Base-by-base conservation (phyloP, 2,797 vertebrate species). In the Nasua narica region DNA sequence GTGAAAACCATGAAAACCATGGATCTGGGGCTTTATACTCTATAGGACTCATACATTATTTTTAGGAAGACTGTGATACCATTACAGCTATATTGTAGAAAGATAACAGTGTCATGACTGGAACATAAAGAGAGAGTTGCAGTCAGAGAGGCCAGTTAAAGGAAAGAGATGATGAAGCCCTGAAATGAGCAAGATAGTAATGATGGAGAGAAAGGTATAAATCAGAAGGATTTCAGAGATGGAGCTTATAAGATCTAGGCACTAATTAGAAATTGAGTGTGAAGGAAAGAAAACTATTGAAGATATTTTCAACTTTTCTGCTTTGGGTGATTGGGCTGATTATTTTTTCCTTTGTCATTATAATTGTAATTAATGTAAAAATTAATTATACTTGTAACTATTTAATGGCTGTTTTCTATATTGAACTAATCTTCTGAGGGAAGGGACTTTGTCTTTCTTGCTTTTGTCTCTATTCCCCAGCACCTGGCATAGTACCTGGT, bases 281-380 rank as follows among this genome's bases (percentile, higher is more conserved):
- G 37, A 70, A 19, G 27, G 25, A 82, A 93, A 81, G 65, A 85
- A 95, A 96, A 89, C 58, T 93, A 48, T 40, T 83, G 32, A 91
- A 78, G 25, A 18, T 86, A 46, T 91, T 91, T 83, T 89, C 18
- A 29, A 78, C 37, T 87, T 94, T 90, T 84, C 50, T 87, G 52
- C 7, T 92, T 87, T 84, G 10, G 16, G 50, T 90, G 40, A 78
- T 79, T 90, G 29, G 37, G 74, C 7, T 10, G 27, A 2, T 85
- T 96, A 15, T 85, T 87, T 77, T 96, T 96, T 46, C 65, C 27
- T 93, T 69, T 93, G 74, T 83, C 72, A 46, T 83, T 93, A 82
- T 27, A 82, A 19, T 81, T 95, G 1, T 87, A 94, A 52, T 88
- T 84, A 90, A 78, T 52, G 5, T 67, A 54, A 95, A 92, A 95